Base-by-base conservation (phyloP, 2,888 invertebrate species). In the Lasioglossum zephyrum region DNA sequence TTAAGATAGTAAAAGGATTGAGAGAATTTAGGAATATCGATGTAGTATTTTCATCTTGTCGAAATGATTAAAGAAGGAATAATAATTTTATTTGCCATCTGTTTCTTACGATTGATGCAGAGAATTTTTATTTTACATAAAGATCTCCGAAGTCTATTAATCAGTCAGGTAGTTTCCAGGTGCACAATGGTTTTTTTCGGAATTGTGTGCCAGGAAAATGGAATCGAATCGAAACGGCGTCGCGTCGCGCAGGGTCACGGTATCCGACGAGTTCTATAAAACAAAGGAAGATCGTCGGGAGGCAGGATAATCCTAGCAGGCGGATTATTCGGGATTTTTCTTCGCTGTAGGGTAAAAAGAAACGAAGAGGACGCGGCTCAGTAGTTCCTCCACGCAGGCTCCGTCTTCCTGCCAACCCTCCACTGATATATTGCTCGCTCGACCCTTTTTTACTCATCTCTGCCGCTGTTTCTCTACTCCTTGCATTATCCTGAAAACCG, bases 241-340 rank as follows among this genome's bases (percentile, higher is more conserved):
- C 77, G 85, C 81, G 84, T 66, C 26, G 72, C 77, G 73, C 76
- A 70, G 76, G 76, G 89, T 89, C 89, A 91, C 86, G 90, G 90
- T 92, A 92, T 91, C 88, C 89, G 85, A 87, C 85, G 88, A 89
- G 91, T 92, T 92, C 90, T 92, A 92, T 92, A 90, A 93, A 92
- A 91, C 88, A 87, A 89, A 87, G 81, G 87, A 82, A 85, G 86
- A 83, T 85, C 83, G 81, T 89, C 79, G 82, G 82, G 90, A 92
- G 91, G 92, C 89, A 91, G 93, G 93, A 93, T 94, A 94, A 94
- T 94, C 94, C 93, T 92, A 91, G 90, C 92, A 91, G 92, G 92
- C 92, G 93, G 94, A 94, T 94, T 94, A 94, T 92, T 93, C 86
- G 91, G 92, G 93, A 94, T 93, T 93, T 93, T 94, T 92, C 93